phyloP scores from a whole-genome alignment of 64 coral and sea anemone genomes.

The Astreopora myriophthalma region DNA sequence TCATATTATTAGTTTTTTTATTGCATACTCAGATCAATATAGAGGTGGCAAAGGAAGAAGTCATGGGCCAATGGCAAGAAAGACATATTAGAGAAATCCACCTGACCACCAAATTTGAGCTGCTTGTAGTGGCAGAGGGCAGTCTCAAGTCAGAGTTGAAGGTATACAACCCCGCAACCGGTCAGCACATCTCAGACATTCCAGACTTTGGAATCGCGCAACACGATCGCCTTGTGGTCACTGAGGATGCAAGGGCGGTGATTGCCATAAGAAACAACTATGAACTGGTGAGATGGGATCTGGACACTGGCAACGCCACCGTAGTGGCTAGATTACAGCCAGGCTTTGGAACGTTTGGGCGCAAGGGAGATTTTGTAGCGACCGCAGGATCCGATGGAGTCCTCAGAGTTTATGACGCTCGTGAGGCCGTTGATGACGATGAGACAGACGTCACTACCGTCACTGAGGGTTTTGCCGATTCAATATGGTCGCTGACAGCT shows the following conservation, averaged over 20 bases:
- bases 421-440: slow-evolving; percentile 8
- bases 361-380: background rate
- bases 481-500: slow-evolving; percentile 5
- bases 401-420: slow-evolving; percentile 7
- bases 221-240: slow-evolving; percentile 2
- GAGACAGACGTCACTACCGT: background rate
- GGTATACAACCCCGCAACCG: background rate
- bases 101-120: slow-evolving; percentile 40
- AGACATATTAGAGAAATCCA: slow-evolving; percentile 71
- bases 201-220: slow-evolving; percentile 2
- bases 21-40: background rate
- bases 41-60: background rate
- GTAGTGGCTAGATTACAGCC: slow-evolving; percentile 28
- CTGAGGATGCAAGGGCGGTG: background rate
- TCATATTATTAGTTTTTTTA: background rate
- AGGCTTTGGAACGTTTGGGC: background rate
- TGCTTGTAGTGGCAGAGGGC: slow-evolving; percentile 59
- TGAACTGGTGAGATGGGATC: slow-evolving; percentile 20
- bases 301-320: background rate
- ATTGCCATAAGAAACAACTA: background rate
- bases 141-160: background rate
- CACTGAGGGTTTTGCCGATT: slow-evolving; percentile 20
- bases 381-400: slow-evolving; percentile 14
- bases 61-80: background rate
- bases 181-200: background rate